A percentile compares a stretch with the other conserved stretches of the same genome.
Conservation (phyloP, 2,888 invertebrate species). For the Romanomermis culicivorax region DNA sequence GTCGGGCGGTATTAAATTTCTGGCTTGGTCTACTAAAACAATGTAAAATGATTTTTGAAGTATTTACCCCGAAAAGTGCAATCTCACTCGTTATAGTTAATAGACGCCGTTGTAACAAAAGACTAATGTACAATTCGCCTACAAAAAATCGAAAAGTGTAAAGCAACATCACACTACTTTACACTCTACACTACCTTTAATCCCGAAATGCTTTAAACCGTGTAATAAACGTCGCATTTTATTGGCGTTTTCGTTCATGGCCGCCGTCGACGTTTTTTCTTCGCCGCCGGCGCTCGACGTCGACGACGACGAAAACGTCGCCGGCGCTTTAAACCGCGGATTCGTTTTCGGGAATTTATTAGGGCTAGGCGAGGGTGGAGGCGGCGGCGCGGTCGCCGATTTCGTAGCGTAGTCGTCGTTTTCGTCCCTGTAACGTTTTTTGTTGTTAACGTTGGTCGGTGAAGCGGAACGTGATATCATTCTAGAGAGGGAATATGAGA, state of each 20-base stretch:
- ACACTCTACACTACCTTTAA: conserved; percentile 5
- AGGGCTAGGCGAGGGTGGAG: not conserved
- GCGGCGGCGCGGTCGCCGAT: not conserved
- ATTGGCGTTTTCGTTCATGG: not conserved
- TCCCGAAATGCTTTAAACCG: conserved; percentile 5
- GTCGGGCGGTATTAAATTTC: not conserved
- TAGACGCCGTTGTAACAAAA: not conserved
- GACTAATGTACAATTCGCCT: not conserved
- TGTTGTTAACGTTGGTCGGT: no score
- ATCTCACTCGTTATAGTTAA: not conserved
- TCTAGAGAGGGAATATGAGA: no score
- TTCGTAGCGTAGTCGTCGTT: not conserved
- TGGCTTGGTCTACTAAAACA: conserved; percentile 2
- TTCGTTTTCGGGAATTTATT: conserved; percentile 3
- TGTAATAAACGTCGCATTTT: not conserved
- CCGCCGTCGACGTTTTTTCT: not conserved
- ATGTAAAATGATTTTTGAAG: not conserved
- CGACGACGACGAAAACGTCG: not conserved
- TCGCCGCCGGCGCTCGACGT: not conserved
- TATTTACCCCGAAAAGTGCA: not conserved
- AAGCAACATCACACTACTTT: not conserved
- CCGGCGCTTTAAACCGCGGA: not conserved
- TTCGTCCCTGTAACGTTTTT: no score
- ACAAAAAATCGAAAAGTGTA: no score
- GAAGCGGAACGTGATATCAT: no score